These are phyloP conservation scores for Drosophila elegans DNA, from an alignment of 1,140 invertebrate species.

Conservation along the genomic window DNA sequence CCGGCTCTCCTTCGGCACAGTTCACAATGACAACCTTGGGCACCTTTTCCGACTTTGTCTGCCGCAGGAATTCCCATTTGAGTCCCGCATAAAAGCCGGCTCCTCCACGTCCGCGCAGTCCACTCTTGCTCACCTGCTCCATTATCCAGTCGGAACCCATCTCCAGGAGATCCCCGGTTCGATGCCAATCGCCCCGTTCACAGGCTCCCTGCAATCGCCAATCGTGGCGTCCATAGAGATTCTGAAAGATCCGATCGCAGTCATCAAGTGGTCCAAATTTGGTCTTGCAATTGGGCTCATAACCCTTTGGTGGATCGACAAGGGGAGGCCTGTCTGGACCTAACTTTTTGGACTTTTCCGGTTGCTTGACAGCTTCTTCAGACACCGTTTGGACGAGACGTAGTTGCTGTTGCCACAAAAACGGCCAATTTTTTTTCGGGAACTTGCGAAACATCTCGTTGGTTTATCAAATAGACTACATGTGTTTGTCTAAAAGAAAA, in stretches of 20 bases:
- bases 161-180: slow-evolving; percentile 97
- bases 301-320: slow-evolving; percentile 5
- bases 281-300: slow-evolving; percentile 28
- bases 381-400: neutral
- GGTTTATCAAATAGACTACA: neutral
- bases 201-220: slow-evolving; percentile 97
- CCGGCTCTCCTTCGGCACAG: slow-evolving; percentile 98
- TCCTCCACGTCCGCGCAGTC: slow-evolving; percentile 97
- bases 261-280: slow-evolving; percentile 88
- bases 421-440: neutral
- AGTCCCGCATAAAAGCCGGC: slow-evolving; percentile 98
- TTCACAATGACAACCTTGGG: slow-evolving; percentile 99
- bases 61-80: slow-evolving; percentile 99
- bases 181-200: slow-evolving; percentile 98
- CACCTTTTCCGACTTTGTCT: slow-evolving; percentile 93
- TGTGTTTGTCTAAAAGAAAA: neutral
- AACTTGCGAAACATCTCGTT: slow-evolving; percentile 5
- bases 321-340: neutral
- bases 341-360: neutral
- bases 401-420: neutral
- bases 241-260: slow-evolving; percentile 98
- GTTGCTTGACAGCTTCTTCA: neutral
- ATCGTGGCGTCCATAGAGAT: slow-evolving; percentile 98
- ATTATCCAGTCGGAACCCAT: slow-evolving; percentile 99
- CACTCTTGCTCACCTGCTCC: slow-evolving; percentile 97